Evolutionary conservation across 1,140 invertebrate genomes (phyloP).

Genomic region (Sipha flava): DNA sequence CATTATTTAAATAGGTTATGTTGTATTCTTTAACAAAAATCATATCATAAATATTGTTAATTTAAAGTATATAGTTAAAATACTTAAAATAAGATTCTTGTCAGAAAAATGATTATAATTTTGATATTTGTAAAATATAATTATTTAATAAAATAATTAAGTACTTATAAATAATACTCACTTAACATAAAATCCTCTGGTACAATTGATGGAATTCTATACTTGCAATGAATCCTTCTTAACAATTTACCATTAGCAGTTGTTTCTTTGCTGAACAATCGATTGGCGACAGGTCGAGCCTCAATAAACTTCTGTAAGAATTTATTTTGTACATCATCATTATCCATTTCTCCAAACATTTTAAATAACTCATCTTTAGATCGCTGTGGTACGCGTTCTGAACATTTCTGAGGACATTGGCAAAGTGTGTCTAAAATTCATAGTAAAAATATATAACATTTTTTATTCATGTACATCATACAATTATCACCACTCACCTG

Average conservation of each 20-base stretch:
- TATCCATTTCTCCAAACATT: conserved; percentile 47
- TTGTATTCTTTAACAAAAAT: too few species aligned
- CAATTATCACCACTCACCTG: background rate
- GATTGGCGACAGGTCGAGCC: conserved; percentile 41
- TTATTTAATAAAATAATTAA: too few species aligned
- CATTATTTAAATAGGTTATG: too few species aligned
- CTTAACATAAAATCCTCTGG: background rate
- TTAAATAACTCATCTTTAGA: conserved; percentile 45
- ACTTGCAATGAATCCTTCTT: conserved; percentile 47
- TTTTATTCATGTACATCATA: too few species aligned
- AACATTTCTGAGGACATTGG: conserved; percentile 50
- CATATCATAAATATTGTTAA: too few species aligned
- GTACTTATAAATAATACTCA: too few species aligned
- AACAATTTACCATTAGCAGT: conserved; percentile 36
- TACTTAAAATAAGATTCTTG: too few species aligned
- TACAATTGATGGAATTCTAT: conserved; percentile 42
- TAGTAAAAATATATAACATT: too few species aligned
- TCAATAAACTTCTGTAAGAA: conserved; percentile 46
- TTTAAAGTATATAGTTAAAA: too few species aligned
- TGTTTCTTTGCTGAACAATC: conserved; percentile 36
- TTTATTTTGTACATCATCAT: conserved; percentile 45
- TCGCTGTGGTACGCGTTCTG: conserved; percentile 45
- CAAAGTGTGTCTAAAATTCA: conserved; percentile 47
- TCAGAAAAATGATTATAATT: too few species aligned
- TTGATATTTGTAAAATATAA: background rate